phyloP scores from a whole-genome alignment of 2,888 invertebrate genomes.

The Acronicta psi region DNA sequence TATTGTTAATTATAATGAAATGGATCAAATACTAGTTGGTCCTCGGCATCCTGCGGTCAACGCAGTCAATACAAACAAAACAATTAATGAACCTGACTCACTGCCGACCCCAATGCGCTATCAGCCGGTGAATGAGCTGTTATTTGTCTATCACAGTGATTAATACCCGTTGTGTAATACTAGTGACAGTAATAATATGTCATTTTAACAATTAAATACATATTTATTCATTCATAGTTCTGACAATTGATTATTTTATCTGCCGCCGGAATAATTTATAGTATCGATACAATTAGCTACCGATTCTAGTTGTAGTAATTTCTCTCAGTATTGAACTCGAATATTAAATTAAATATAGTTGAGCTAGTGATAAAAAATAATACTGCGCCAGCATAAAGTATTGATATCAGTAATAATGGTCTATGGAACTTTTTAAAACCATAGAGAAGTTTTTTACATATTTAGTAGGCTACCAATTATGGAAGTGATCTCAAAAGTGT shows the following conservation, averaged over 20 bases:
- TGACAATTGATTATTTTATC: not conserved
- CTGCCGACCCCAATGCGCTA: slow-evolving; percentile 45
- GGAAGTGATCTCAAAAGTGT: slow-evolving; percentile 27
- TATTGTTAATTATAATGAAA: too few species aligned
- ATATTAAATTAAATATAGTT: too few species aligned
- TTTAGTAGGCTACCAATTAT: slow-evolving; percentile 19
- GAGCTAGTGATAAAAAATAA: too few species aligned
- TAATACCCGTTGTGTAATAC: slow-evolving; percentile 35
- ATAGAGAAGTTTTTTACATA: too few species aligned
- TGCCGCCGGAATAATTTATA: not conserved
- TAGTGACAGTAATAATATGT: slow-evolving; percentile 27
- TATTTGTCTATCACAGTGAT: slow-evolving; percentile 43
- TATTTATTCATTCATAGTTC: not conserved
- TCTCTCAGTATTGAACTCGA: not conserved
- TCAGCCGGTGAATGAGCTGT: slow-evolving; percentile 44
- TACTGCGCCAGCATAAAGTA: too few species aligned
- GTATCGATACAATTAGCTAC: not conserved
- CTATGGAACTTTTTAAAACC: too few species aligned
- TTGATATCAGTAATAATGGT: too few species aligned
- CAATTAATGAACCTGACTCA: slow-evolving; percentile 48
- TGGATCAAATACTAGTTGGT: not conserved
- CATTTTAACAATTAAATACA: slow-evolving; percentile 18
- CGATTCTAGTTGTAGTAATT: not conserved
- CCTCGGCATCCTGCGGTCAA: slow-evolving; percentile 39
- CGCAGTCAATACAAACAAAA: slow-evolving; percentile 20